Percentiles rank a stretch among this genome's conserved stretches.
Evolutionary conservation across 1,140 invertebrate species (phyloP).

Genomic region (Heliconius hewitsoni): DNA sequence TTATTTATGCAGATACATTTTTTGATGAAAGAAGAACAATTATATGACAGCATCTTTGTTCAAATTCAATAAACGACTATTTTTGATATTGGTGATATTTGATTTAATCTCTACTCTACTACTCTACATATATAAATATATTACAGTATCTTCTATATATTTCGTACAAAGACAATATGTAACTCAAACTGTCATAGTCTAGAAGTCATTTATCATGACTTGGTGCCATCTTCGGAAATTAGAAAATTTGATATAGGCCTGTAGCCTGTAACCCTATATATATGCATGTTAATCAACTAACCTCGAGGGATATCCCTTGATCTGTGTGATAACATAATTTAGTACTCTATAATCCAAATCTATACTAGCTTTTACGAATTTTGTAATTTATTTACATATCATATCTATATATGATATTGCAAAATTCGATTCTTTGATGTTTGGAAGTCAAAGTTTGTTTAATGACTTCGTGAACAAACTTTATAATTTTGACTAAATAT

Average conservation of each 20-base stretch:
- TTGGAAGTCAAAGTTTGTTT: background rate
- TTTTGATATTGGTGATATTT: too few species aligned
- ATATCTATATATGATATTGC: background rate
- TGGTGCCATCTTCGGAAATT: constrained; percentile 1
- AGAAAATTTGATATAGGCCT: background rate
- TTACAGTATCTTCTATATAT: too few species aligned
- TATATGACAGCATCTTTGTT: too few species aligned
- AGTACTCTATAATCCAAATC: background rate
- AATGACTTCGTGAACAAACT: background rate
- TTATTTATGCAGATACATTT: too few species aligned
- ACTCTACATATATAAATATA: too few species aligned
- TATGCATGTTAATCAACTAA: constrained; percentile 2
- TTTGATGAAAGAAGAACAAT: too few species aligned
- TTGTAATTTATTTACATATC: too few species aligned
- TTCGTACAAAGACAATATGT: background rate
- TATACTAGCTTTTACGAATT: background rate
- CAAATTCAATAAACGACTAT: too few species aligned
- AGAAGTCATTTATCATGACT: background rate
- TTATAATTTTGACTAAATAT: background rate
- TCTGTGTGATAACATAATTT: background rate
- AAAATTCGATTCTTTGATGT: background rate
- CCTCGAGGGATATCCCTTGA: background rate
- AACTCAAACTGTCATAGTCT: background rate
- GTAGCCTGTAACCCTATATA: background rate
- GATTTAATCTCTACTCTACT: too few species aligned